Evolutionary conservation across 2,888 invertebrate species (phyloP), one percentile per base, ranked within the genome.

Genomic region (Calameuta filiformis): DNA sequence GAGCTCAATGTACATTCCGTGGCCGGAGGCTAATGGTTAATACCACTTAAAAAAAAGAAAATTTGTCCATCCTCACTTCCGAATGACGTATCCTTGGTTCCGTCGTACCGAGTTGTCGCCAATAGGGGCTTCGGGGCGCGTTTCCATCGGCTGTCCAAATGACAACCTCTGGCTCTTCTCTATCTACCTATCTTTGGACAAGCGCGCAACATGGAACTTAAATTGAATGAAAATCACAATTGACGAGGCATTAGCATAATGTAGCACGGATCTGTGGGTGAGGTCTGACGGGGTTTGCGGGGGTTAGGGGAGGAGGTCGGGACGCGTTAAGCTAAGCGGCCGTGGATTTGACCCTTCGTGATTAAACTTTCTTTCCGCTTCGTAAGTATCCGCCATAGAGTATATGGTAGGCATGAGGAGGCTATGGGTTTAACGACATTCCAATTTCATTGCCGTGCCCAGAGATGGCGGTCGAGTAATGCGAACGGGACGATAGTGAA

Each of bases 181-280:
- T 86, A 85, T 87, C 86, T 79, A 82, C 82, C 80, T 86, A 86
- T 87, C 86, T 86, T 84, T 84, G 84, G 83, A 86, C 87, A 85
- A 85, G 86, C 84, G 83, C 84, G 83, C 87, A 84, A 87, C 86
- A 86, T 79, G 85, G 85, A 81, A 83, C 84, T 86, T 87, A 86
- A 86, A 87, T 86, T 86, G 85, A 87, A 87, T 87, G 86, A 86
- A 86, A 86, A 85, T 86, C 86, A 86, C 86, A 85, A 84, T 86
- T 86, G 86, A 87, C 86, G 83, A 85, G 85, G 83, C 85, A 87
- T 87, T 87, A 86, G 86, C 87, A 86, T 87, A 87, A 85, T 85
- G 84, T 86, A 84, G 83, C 83, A 84, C 83, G 85, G 81, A 84
- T 85, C 85, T 81, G 84, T 83, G 84, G 84, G 84, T 84, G 84